Percentiles rank a stretch among this genome's conserved stretches.
Conservation (phyloP, 2,888 invertebrate species). For the Tachina lurida region DNA sequence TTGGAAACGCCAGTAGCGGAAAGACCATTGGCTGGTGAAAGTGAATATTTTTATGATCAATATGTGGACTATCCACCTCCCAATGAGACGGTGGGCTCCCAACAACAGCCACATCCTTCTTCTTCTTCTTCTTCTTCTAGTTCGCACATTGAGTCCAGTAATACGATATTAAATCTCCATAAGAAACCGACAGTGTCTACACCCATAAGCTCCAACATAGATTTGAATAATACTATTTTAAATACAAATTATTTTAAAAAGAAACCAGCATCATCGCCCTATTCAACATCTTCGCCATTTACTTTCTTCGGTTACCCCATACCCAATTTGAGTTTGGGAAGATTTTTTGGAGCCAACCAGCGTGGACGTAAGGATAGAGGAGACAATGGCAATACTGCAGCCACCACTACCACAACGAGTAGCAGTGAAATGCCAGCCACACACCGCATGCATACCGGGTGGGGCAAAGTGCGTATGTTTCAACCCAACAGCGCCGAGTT, state of each 20-base stretch:
- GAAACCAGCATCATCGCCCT: constrained; percentile 72
- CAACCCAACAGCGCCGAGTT: constrained; percentile 81
- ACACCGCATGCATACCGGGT: constrained; percentile 77
- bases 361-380: constrained; percentile 80
- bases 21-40: constrained; percentile 88
- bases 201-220: constrained; percentile 85
- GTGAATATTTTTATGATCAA: constrained; percentile 92
- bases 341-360: constrained; percentile 84
- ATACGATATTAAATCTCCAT: constrained; percentile 81
- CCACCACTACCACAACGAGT: constrained; percentile 21
- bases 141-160: constrained; percentile 52
- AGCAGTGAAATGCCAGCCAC: constrained; percentile 76
- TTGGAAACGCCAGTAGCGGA: constrained; percentile 82
- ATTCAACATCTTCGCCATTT: constrained; percentile 84
- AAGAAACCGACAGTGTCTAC: constrained; percentile 76
- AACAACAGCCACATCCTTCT: constrained; percentile 48
- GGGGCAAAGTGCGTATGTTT: constrained; percentile 81
- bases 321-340: constrained; percentile 88
- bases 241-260: constrained; percentile 82
- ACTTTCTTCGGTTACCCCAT: constrained; percentile 94
- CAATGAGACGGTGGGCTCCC: constrained; percentile 72
- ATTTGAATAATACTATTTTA: constrained; percentile 82
- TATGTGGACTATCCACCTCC: constrained; percentile 89
- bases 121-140: constrained; percentile 42
- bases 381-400: constrained; percentile 67